Evolutionary conservation across 2,113 vertebrate species (phyloP).

Genomic region (Cryptotis parvus): DNA sequence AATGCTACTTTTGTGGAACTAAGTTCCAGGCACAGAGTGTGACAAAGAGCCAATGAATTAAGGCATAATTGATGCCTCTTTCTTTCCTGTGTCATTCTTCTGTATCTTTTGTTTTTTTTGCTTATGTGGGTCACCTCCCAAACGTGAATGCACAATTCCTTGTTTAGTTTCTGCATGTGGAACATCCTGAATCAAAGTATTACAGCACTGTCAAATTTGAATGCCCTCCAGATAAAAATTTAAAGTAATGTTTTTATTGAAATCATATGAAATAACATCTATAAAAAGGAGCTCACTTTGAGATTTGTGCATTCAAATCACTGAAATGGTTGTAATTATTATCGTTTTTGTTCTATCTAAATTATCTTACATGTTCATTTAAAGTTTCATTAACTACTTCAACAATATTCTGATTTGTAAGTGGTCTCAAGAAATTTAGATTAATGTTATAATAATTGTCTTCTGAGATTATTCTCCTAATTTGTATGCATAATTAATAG

Average conservation of each 20-base stretch:
- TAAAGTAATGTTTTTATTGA: not conserved
- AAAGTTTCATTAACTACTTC: constrained; percentile 12
- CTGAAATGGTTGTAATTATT: not conserved
- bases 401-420: constrained; percentile 23
- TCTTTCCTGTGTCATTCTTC: not conserved
- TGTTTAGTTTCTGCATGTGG: not conserved
- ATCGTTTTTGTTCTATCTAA: not conserved
- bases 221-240: not conserved
- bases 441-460: constrained; percentile 33
- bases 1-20: not conserved
- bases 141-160: not conserved
- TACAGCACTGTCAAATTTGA: not conserved
- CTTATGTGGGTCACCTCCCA: not conserved
- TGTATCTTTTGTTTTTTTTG: not conserved
- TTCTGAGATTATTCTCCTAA: constrained; percentile 36
- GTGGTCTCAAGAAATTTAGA: constrained; percentile 5
- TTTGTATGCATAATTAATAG: constrained; percentile 13
- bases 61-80: not conserved
- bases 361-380: not conserved
- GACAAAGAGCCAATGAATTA: not conserved
- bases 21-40: not conserved
- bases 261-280: not conserved
- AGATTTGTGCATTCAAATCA: not conserved
- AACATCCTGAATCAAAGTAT: not conserved
- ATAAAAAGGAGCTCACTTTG: not conserved